Conservation (phyloP, 1,140 invertebrate genomes). For the Polypedilum pembai region DNA sequence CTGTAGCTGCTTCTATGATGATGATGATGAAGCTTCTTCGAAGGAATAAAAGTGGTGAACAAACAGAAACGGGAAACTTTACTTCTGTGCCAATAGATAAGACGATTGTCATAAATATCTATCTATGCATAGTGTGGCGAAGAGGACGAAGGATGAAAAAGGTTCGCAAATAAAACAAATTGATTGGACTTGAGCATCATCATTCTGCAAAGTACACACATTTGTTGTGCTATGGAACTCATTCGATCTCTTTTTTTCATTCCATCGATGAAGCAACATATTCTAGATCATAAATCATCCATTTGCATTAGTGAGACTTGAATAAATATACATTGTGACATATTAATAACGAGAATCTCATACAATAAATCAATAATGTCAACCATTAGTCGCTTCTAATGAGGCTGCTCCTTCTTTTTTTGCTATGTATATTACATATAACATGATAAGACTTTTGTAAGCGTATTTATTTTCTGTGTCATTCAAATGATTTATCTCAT, state of each 20-base stretch:
- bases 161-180: slow-evolving; percentile 9
- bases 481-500: too few relatives aligned
- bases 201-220: neutral
- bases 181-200: slow-evolving; percentile 16
- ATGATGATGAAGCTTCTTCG: slow-evolving; percentile 4
- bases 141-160: neutral
- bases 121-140: neutral
- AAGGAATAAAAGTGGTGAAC: too few relatives aligned
- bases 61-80: neutral
- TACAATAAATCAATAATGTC: slow-evolving; percentile 13
- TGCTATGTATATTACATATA: too few relatives aligned
- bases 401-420: neutral
- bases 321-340: slow-evolving; percentile 13
- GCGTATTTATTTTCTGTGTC: too few relatives aligned
- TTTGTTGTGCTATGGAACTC: neutral
- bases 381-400: neutral
- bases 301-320: neutral
- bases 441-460: neutral
- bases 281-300: slow-evolving; percentile 12
- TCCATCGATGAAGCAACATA: neutral
- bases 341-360: slow-evolving; percentile 6
- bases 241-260: too few relatives aligned
- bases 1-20: neutral
- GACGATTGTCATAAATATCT: neutral
- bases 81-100: slow-evolving; percentile 1